Evolutionary conservation across 2,797 vertebrate genomes (phyloP).

Genomic region (Hemibagrus guttatus): DNA sequence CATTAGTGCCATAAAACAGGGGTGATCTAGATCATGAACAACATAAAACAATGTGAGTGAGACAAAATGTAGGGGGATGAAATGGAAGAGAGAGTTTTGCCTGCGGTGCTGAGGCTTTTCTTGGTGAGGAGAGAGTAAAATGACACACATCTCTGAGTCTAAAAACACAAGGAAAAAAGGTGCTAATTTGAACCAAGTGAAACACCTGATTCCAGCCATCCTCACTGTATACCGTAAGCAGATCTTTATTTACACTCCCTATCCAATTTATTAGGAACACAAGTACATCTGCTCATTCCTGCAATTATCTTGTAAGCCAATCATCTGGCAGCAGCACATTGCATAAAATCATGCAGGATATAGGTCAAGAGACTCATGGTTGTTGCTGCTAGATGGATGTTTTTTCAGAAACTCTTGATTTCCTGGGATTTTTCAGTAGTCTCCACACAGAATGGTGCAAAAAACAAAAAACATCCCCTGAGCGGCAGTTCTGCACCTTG

Average conservation of each 20-base stretch:
- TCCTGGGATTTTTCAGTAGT: background rate
- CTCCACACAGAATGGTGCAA: background rate
- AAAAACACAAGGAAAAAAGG: constrained; percentile 51
- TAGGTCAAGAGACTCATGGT: background rate
- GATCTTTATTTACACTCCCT: background rate
- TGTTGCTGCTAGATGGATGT: no score
- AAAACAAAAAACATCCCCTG: background rate
- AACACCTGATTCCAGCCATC: constrained; percentile 50
- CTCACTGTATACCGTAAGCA: constrained; percentile 40
- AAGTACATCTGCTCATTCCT: background rate
- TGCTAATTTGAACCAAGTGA: constrained; percentile 58
- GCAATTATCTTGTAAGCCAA: background rate
- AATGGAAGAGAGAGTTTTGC: constrained; percentile 33
- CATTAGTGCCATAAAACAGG: constrained; percentile 50
- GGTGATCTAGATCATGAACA: constrained; percentile 40
- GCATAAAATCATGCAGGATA: background rate
- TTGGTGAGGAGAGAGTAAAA: constrained; percentile 46
- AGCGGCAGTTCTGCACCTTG: background rate
- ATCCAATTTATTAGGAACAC: background rate
- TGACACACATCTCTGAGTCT: constrained; percentile 39
- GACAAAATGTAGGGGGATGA: constrained; percentile 16
- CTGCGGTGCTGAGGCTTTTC: constrained; percentile 49
- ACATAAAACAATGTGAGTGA: constrained; percentile 45
- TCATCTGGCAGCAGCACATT: background rate
- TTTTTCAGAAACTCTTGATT: background rate